Evolutionary conservation across 2,888 invertebrate genomes (phyloP).

Genomic region (Lordiphosa andalusiaca): DNA sequence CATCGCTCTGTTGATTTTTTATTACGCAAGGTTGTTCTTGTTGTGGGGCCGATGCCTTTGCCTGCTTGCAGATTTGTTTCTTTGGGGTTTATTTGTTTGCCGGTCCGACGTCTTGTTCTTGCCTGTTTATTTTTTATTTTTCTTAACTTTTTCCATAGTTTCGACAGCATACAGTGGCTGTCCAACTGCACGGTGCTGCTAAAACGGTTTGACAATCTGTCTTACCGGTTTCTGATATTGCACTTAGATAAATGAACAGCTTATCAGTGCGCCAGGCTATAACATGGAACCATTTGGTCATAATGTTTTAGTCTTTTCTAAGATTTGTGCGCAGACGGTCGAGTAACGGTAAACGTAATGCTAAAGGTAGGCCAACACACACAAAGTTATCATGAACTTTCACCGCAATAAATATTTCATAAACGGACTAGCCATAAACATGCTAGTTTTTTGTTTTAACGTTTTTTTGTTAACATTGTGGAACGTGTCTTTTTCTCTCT

Average conservation of each 20-base stretch:
- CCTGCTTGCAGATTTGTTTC: constrained; percentile 1
- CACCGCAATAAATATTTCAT: too few species aligned
- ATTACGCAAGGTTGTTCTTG: constrained; percentile 35
- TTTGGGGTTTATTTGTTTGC: constrained; percentile 32
- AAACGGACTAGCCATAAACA: too few species aligned
- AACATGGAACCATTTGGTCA: neutral
- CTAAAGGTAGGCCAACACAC: too few species aligned
- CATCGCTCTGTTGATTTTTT: constrained; percentile 11
- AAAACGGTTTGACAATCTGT: constrained; percentile 8
- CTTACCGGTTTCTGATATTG: constrained; percentile 11
- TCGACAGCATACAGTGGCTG: constrained; percentile 21
- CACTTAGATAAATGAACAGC: constrained; percentile 5
- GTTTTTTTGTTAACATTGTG: too few species aligned
- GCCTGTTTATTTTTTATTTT: constrained; percentile 48
- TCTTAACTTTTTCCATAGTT: neutral
- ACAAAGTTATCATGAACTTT: too few species aligned
- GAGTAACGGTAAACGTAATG: too few species aligned
- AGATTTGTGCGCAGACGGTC: too few species aligned
- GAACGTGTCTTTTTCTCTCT: too few species aligned
- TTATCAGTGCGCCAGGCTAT: neutral
- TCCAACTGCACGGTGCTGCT: neutral
- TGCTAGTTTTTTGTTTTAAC: too few species aligned
- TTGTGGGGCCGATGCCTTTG: constrained; percentile 18
- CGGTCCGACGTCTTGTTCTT: constrained; percentile 21
- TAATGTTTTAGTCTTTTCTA: neutral